Evolutionary conservation across 2,888 invertebrate genomes (phyloP).

Genomic region (Podotricha telesiphe): DNA sequence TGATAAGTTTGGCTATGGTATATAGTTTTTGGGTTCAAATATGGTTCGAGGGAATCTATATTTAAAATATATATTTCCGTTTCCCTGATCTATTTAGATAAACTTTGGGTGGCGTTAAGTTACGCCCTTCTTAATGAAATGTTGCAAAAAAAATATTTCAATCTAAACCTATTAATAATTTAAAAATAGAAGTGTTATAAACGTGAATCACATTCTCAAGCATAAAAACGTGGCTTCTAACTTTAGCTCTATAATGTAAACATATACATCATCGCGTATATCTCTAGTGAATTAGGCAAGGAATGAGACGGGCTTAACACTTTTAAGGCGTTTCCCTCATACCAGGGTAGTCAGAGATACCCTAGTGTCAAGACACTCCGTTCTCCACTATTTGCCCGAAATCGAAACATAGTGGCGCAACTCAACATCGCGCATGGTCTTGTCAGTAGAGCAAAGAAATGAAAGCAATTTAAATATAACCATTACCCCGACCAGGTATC

Average conservation of each 20-base stretch:
- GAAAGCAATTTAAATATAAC: too few relatives aligned
- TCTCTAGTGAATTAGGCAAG: neutral
- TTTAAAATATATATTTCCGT: neutral
- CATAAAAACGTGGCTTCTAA: slow-evolving; percentile 11
- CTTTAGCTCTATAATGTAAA: slow-evolving; percentile 24
- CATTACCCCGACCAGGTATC: too few relatives aligned
- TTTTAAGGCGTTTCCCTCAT: too few relatives aligned
- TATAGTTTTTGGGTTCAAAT: neutral
- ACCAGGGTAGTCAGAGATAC: too few relatives aligned
- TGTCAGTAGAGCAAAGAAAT: too few relatives aligned
- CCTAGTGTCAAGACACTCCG: too few relatives aligned
- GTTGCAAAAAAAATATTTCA: too few relatives aligned
- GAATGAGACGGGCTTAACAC: neutral
- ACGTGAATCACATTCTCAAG: slow-evolving; percentile 15
- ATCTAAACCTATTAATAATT: neutral
- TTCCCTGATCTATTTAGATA: neutral
- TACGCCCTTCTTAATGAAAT: neutral
- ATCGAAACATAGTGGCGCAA: too few relatives aligned
- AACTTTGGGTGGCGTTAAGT: neutral
- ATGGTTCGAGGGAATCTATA: neutral
- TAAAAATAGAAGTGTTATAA: neutral
- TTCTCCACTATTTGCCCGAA: too few relatives aligned
- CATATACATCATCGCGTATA: slow-evolving; percentile 8
- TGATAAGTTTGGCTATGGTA: too few relatives aligned
- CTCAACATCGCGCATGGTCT: too few relatives aligned